Conservation (phyloP, 1,140 invertebrate genomes). For the Halesus radiatus region DNA sequence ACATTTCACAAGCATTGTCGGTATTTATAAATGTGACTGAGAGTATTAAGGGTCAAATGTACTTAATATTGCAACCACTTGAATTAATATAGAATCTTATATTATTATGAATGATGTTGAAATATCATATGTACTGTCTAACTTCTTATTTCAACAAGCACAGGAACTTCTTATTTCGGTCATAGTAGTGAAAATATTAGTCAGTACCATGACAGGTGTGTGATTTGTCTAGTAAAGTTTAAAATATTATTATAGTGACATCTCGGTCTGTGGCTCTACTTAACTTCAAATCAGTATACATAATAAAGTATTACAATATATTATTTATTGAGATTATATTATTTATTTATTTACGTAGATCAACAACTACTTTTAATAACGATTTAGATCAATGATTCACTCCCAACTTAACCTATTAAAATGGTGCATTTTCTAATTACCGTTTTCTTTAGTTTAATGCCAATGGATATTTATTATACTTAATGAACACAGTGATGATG, state of each 20-base stretch:
- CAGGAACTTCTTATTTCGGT: too few relatives aligned
- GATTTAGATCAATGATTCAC: not conserved
- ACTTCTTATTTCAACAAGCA: too few relatives aligned
- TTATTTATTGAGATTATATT: slow-evolving; percentile 24
- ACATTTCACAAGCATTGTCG: slow-evolving; percentile 2
- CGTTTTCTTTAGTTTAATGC: not conserved
- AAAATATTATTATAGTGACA: too few relatives aligned
- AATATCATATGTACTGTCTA: too few relatives aligned
- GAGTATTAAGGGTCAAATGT: slow-evolving; percentile 37
- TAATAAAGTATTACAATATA: not conserved
- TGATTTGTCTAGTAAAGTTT: too few relatives aligned
- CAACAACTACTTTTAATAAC: too few relatives aligned
- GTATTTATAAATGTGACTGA: slow-evolving; percentile 39
- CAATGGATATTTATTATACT: slow-evolving; percentile 11
- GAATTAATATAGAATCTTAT: too few relatives aligned
- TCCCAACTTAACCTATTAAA: not conserved
- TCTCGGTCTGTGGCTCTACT: not conserved
- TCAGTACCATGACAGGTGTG: too few relatives aligned
- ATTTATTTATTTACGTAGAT: slow-evolving; percentile 8
- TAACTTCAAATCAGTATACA: not conserved
- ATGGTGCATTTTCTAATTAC: not conserved
- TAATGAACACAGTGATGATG: not conserved
- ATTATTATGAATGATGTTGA: not conserved
- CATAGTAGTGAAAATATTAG: too few relatives aligned
- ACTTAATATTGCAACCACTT: slow-evolving; percentile 25